Conservation (phyloP, 2,888 invertebrate species). For the Elysia crispata region DNA sequence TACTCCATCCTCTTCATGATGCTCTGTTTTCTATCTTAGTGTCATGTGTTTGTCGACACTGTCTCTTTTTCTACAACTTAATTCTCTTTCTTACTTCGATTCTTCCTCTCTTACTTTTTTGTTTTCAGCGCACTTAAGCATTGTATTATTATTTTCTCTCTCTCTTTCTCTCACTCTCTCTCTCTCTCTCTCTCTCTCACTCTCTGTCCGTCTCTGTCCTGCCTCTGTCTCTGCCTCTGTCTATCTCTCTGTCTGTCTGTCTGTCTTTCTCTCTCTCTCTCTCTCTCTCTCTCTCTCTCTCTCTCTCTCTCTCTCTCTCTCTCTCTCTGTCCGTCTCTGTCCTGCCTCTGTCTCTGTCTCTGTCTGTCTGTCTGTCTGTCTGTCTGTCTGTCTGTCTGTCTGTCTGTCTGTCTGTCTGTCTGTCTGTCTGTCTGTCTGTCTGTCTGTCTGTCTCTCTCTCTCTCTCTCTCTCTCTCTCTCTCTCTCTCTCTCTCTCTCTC, state of each 20-base stretch:
- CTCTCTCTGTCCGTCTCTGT: background rate
- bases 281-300: background rate
- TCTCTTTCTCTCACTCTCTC: background rate
- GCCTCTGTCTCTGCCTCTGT: background rate
- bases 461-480: too few relatives aligned
- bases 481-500: too few relatives aligned
- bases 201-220: background rate
- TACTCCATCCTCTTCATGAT: too few relatives aligned
- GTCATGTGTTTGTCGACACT: too few relatives aligned
- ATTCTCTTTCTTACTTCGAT: background rate
- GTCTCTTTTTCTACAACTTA: background rate
- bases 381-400: background rate
- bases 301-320: background rate
- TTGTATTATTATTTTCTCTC: too few relatives aligned
- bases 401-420: background rate
- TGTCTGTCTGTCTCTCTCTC: too few relatives aligned
- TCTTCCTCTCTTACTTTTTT: background rate
- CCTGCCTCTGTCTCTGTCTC: background rate
- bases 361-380: background rate
- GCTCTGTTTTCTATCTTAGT: background rate
- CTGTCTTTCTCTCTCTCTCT: background rate
- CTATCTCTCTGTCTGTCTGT: background rate
- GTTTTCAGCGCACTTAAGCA: background rate
- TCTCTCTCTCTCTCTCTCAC: background rate
- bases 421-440: slow-evolving; percentile 13